Percentiles rank a stretch among this genome's conserved stretches.
phyloP scores from a whole-genome alignment of 2,888 invertebrate genomes.

The Oasisia sp. region DNA sequence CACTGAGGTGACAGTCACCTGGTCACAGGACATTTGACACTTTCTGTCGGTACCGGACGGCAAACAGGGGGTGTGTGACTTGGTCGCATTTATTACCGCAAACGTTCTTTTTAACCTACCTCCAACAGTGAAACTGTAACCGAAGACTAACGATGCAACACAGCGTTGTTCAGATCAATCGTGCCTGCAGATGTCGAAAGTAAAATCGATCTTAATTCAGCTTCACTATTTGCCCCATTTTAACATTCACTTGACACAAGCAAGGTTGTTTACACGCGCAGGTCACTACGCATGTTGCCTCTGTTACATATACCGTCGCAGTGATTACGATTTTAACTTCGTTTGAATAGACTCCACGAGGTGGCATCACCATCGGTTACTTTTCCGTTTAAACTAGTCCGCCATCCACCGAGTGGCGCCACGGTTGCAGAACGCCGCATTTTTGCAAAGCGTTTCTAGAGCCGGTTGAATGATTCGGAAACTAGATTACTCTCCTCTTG shows the following conservation, averaged over 20 bases:
- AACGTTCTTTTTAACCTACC: background rate
- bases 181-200: background rate
- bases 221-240: conserved; percentile 13
- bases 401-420: background rate
- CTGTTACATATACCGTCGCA: background rate
- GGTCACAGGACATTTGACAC: conserved; percentile 8
- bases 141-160: conserved; percentile 3
- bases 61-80: background rate
- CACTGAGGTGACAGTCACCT: background rate
- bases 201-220: conserved; percentile 12
- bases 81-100: background rate
- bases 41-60: background rate
- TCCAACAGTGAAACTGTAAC: background rate
- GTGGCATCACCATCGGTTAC: background rate
- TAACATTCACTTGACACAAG: conserved; percentile 13
- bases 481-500: too few species aligned
- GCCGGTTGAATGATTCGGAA: too few species aligned
- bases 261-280: conserved; percentile 17
- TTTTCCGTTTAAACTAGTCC: background rate
- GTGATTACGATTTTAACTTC: background rate
- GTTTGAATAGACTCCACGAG: background rate
- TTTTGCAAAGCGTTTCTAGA: too few species aligned
- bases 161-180: background rate
- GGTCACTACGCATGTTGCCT: conserved; percentile 17
- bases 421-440: too few species aligned